Conservation (phyloP, 2,113 vertebrate genomes). For the Apistogramma diplotaenia region DNA sequence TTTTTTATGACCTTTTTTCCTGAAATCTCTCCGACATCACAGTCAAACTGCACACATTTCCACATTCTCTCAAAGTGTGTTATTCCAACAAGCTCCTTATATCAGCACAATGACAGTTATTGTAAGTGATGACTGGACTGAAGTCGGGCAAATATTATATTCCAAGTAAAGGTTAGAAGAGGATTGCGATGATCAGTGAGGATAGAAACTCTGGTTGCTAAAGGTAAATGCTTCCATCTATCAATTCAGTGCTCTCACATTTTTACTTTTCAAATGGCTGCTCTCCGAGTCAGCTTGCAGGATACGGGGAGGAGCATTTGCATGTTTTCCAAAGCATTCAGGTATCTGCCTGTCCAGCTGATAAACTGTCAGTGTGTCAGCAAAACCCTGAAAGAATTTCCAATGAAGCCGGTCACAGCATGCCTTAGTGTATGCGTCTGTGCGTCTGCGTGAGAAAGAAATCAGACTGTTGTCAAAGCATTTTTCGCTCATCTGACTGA, state of each 20-base stretch:
- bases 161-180: not conserved
- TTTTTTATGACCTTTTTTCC: not conserved
- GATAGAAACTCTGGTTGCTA: not conserved
- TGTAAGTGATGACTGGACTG: not conserved
- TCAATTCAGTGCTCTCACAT: not conserved
- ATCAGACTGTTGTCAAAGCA: slow-evolving; percentile 24
- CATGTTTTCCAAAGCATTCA: not conserved
- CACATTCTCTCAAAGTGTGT: not conserved
- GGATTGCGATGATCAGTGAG: not conserved
- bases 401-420: slow-evolving; percentile 23
- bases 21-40: not conserved
- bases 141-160: not conserved
- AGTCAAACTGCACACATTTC: not conserved
- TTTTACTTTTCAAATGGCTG: not conserved
- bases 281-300: not conserved
- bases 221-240: not conserved
- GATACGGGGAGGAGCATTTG: not conserved
- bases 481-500: slow-evolving; percentile 18
- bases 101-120: not conserved
- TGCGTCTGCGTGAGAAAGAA: not conserved
- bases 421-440: not conserved
- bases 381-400: slow-evolving; percentile 26
- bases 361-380: slow-evolving; percentile 3
- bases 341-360: slow-evolving; percentile 32
- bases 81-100: not conserved